Evolutionary conservation across 2,113 vertebrate genomes (phyloP).

Genomic region (Todiramphus chloris): DNA sequence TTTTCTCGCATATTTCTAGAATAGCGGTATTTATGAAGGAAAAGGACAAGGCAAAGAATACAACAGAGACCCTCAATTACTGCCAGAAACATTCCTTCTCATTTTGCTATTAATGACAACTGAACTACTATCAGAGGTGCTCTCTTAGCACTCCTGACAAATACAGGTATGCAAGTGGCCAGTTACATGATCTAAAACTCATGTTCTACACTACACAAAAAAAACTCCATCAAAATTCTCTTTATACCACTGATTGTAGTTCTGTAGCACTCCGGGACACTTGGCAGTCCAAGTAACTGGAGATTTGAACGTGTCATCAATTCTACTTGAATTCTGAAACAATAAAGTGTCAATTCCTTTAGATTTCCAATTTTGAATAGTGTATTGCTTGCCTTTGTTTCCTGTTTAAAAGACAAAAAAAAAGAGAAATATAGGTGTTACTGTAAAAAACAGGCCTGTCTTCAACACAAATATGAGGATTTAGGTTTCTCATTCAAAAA

Average conservation of each 20-base stretch:
- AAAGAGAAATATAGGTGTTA: not conserved
- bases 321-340: constrained; percentile 53
- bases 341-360: constrained; percentile 64
- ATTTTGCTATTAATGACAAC: not conserved
- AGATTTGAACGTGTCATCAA: accelerated
- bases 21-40: not conserved
- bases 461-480: not conserved
- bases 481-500: not conserved
- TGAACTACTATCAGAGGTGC: not conserved
- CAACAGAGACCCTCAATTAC: not conserved
- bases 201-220: not conserved
- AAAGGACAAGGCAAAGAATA: not conserved
- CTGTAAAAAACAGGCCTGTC: not conserved
- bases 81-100: not conserved
- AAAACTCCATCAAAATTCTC: not conserved
- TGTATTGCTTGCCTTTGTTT: not conserved
- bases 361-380: constrained; percentile 22
- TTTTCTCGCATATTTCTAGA: not conserved
- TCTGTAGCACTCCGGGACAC: constrained; percentile 36
- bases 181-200: not conserved
- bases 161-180: accelerated
- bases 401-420: not conserved
- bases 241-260: constrained; percentile 58
- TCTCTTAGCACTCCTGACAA: not conserved
- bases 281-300: not conserved